These are phyloP conservation scores for Pheucticus melanocephalus DNA, from an alignment of 2,113 vertebrate genomes.

Conservation along the genomic window DNA sequence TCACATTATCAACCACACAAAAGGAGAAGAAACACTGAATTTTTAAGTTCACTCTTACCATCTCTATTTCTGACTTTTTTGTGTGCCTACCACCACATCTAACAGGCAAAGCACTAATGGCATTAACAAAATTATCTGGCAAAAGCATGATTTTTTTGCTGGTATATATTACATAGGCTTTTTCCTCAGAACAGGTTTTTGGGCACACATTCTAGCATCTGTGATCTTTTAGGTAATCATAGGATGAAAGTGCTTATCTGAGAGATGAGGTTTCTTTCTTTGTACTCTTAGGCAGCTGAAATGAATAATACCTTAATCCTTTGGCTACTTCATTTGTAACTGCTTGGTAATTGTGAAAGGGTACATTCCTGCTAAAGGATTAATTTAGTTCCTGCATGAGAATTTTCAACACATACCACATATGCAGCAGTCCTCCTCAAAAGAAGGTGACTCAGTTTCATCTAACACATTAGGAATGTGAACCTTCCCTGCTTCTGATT, in stretches of 20 bases:
- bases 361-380: constrained; percentile 43
- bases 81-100: not conserved
- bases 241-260: not conserved
- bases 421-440: constrained; percentile 10
- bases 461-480: not conserved
- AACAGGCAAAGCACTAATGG: not conserved
- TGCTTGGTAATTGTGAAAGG: constrained; percentile 54
- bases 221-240: not conserved
- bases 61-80: not conserved
- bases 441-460: constrained; percentile 53
- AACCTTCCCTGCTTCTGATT: constrained; percentile 18
- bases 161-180: not conserved
- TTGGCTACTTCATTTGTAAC: constrained; percentile 51
- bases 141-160: not conserved
- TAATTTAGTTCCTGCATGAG: constrained; percentile 33
- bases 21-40: not conserved
- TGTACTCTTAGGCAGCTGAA: constrained; percentile 42
- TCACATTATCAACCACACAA: not conserved
- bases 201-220: not conserved
- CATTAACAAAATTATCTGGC: not conserved
- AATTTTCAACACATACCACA: constrained; percentile 35
- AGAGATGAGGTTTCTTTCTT: constrained; percentile 37
- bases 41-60: not conserved
- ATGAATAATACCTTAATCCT: constrained; percentile 56
- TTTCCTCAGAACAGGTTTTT: not conserved